phyloP scores from a whole-genome alignment of 2,797 vertebrate species.

The Stomatorhinus walkeri region DNA sequence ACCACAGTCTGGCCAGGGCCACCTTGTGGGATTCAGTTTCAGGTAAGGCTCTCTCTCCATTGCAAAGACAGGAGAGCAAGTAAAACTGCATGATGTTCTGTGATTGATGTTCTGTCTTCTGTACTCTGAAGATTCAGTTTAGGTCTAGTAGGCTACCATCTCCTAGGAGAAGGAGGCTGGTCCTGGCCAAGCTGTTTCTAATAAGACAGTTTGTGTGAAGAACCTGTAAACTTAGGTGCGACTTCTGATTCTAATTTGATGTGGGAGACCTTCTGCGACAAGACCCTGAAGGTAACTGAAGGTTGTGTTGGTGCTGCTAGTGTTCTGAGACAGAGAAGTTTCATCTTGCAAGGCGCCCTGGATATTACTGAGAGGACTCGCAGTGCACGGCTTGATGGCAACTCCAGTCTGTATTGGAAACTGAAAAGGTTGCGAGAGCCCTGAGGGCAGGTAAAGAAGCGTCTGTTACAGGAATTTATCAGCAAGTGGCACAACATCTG shows the following conservation, averaged over 20 bases:
- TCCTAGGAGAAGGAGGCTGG: neutral
- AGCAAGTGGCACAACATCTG: neutral
- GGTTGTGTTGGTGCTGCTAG: neutral
- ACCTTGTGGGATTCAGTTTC: neutral
- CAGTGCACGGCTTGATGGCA: neutral
- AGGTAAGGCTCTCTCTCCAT: neutral
- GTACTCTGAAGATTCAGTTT: neutral
- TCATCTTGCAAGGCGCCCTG: neutral
- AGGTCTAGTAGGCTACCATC: neutral
- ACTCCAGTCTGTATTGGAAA: neutral
- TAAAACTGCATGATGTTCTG: neutral
- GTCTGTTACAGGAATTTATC: neutral
- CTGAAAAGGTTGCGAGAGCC: neutral
- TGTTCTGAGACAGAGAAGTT: neutral
- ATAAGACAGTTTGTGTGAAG: neutral
- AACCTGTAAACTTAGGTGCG: neutral
- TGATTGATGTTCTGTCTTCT: neutral
- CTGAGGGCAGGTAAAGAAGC: neutral
- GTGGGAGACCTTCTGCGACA: neutral
- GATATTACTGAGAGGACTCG: neutral
- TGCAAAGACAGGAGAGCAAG: neutral
- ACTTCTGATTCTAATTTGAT: neutral
- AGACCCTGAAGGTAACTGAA: neutral
- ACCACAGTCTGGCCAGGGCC: neutral
- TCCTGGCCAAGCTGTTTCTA: neutral